Evolutionary conservation across 2,113 vertebrate genomes (phyloP).

Genomic region (Tyto alba): DNA sequence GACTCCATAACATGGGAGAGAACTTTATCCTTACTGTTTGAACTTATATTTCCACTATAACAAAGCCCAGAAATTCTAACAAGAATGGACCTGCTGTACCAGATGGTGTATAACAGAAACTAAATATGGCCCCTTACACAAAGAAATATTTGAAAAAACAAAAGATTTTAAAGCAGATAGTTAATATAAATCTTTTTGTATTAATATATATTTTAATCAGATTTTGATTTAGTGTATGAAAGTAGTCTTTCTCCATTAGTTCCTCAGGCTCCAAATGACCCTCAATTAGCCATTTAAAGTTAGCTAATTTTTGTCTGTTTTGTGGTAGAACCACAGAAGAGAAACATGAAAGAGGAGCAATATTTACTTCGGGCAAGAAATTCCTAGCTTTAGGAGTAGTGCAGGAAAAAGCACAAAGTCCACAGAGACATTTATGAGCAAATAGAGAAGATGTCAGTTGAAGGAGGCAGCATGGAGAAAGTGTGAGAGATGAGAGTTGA

Average conservation of each 20-base stretch:
- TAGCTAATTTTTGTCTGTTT: conserved; percentile 46
- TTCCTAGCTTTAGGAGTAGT: conserved; percentile 2
- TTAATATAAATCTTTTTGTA: background rate
- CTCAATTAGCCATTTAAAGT: conserved; percentile 28
- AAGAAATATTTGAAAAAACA: background rate
- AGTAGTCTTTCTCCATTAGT: background rate
- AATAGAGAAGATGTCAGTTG: background rate
- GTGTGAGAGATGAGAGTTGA: background rate
- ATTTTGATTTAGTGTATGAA: conserved; percentile 13
- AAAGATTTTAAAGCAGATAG: background rate
- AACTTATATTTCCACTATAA: background rate
- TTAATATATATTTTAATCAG: conserved; percentile 2
- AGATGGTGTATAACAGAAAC: background rate
- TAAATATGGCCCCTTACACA: background rate
- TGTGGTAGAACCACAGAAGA: conserved; percentile 36
- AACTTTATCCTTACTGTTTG: background rate
- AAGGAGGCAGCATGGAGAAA: background rate
- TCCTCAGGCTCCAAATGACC: conserved; percentile 13
- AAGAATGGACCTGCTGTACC: background rate
- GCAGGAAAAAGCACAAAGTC: background rate
- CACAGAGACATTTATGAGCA: background rate
- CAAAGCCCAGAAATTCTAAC: background rate
- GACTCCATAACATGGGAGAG: background rate
- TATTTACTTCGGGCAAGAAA: conserved; percentile 29
- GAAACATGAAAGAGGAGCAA: conserved; percentile 32